Evolutionary conservation across 2,888 invertebrate genomes (phyloP), one percentile per base, ranked within the genome.

Genomic region (Spodoptera exigua): DNA sequence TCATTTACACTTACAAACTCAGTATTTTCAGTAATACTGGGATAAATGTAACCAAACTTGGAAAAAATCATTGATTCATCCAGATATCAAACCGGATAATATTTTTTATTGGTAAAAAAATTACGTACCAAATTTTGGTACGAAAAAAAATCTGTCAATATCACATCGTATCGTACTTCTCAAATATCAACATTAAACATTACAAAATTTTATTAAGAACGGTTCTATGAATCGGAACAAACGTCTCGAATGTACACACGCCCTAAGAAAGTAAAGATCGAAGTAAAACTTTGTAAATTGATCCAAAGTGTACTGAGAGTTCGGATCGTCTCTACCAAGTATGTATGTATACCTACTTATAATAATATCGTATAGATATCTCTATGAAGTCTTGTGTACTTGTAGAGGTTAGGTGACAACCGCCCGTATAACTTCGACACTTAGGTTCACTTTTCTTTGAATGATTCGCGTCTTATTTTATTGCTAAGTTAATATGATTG

Each of bases 261-360:
- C 71, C 85, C 73, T 79, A 78, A 48, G 68, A 76, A 78, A 78
- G 76, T 64, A 80, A 84, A 84, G 87, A 88, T 86, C 83, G 89
- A 85, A 87, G 88, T 82, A 82, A 84, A 90, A 91, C 87, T 91
- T 91, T 79, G 80, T 83, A 87, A 89, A 90, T 90, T 88, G 89
- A 90, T 89, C 88, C 85, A 77, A 74, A 86, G 88, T 86, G 78
- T 82, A 80, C 82, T 63, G 74, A 82, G 83, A 84, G 83, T 83
- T 86, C 56, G 76, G 73, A 74, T 80, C 83, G 75, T 80, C 83
- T 76, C 75, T 71, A 69, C 77, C 70, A 63, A 75, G 71, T 79
- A 74, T 66, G 27, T 27, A 27, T 27, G 27, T 27, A 65, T 76
- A 76, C 67, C 69, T 70, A 74, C 69, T 73, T 71, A 77, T 73